Evolutionary conservation across 2,888 invertebrate genomes (phyloP).

Genomic region (Trichacis sp.): DNA sequence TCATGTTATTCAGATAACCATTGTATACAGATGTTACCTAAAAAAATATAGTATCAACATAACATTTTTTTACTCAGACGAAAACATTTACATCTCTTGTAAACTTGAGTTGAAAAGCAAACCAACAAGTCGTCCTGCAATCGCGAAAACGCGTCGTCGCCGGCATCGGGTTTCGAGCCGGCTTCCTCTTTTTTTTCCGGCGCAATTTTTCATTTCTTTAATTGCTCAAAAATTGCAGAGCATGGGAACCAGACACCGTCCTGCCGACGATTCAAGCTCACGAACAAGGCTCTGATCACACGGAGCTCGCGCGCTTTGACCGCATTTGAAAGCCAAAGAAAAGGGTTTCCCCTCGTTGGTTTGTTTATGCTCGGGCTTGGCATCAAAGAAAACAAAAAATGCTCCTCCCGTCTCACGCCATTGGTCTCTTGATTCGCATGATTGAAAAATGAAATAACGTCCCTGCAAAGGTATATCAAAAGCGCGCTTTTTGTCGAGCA

Average conservation of each 20-base stretch:
- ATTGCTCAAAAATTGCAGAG: conserved; percentile 42
- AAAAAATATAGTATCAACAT: too few relatives aligned
- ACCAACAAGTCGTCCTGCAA: conserved; percentile 16
- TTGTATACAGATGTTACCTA: too few relatives aligned
- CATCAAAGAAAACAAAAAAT: conserved; percentile 22
- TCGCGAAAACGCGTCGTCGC: conserved; percentile 45
- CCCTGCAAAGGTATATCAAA: not conserved
- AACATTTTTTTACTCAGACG: too few relatives aligned
- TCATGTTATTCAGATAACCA: too few relatives aligned
- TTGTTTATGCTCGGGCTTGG: conserved; percentile 21
- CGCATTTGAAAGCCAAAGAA: conserved; percentile 36
- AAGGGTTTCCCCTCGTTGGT: conserved; percentile 21
- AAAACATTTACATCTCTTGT: too few relatives aligned
- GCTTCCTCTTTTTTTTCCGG: conserved; percentile 10
- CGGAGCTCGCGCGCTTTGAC: conserved; percentile 32
- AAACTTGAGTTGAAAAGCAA: too few relatives aligned
- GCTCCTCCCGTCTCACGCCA: conserved; percentile 27
- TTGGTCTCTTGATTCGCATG: conserved; percentile 6
- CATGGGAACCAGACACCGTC: conserved; percentile 40
- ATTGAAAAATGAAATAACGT: not conserved
- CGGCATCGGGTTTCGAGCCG: conserved; percentile 54
- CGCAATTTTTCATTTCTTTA: conserved; percentile 42
- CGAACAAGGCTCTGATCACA: conserved; percentile 29
- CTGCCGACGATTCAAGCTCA: conserved; percentile 28
- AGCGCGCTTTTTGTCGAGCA: not conserved